Base-by-base conservation (phyloP, 2,797 vertebrate species). In the Acipenser ruthenus region DNA sequence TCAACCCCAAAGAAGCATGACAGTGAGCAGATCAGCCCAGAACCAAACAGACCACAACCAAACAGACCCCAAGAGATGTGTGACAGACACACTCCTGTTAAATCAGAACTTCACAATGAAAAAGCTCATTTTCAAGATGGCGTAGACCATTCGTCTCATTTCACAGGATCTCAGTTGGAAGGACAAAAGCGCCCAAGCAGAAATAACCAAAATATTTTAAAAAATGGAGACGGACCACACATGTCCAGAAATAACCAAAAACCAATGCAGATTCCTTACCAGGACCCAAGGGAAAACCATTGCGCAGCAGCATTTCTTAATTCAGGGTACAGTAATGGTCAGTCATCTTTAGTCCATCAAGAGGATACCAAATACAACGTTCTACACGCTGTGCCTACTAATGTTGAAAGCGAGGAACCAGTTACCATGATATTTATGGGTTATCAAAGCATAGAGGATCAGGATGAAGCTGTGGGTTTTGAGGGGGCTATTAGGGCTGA, bases 341-440 rank as follows among this genome's bases (percentile, higher is more conserved):
- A 10, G 7, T 70, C 74, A 23, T 77, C 85, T 7, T 65, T 74
- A 7, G 52, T 67, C 55, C 70, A 78, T 59, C 70, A 78, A 52
- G 88, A 87, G 53, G 87, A 85, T 4, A 50, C 81, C 18, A 81
- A 75, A 8, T 81, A 85, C 13, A 90, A 76, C 6, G 2, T 88
- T 0, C 72, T 86, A 47, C 85, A 88, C 65, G 79, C 80, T 37
- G 72, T 90, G 10, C 86, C 91, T 47, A 78, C 85, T 6, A 82
- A 88, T 0, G 63, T 81, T 48, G 84, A 89, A n/a, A 83, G 84
- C 8, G 77, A 81, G 0, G 84, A 90, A 58, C 86, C 94, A 0
- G 81, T 99, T 61, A 97, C 94, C 0, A 95, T 99, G 95, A 89
- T 99, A 73, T 99, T 98, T 79, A 97, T 98, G 93, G 96, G 96